Percentiles rank a stretch among this genome's conserved stretches.
Conservation (phyloP, 2,888 invertebrate species). For the Melipona bicolor region DNA sequence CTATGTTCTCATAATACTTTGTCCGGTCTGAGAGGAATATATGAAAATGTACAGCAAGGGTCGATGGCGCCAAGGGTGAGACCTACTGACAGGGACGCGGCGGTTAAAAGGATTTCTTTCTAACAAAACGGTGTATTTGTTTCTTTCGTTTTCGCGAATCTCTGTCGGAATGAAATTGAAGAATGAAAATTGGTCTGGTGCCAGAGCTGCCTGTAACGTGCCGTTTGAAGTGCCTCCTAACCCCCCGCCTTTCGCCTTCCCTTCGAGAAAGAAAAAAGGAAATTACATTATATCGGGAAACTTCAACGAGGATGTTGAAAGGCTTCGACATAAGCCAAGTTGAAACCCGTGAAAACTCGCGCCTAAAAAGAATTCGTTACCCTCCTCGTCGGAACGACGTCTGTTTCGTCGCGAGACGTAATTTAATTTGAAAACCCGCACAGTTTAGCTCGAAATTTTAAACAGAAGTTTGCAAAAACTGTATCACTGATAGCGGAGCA, state of each 20-base stretch:
- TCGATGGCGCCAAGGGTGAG: slow-evolving; percentile 39
- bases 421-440: slow-evolving; percentile 13
- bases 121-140: background rate
- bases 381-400: slow-evolving; percentile 6
- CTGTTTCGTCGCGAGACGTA: slow-evolving; percentile 4
- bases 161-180: background rate
- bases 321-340: slow-evolving; percentile 60
- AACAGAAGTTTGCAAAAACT: background rate
- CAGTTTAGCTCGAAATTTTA: background rate
- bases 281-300: slow-evolving; percentile 23
- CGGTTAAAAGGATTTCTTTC: slow-evolving; percentile 21
- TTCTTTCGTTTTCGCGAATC: background rate
- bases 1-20: slow-evolving; percentile 83
- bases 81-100: slow-evolving; percentile 11
- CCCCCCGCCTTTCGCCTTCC: background rate
- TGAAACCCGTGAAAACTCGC: slow-evolving; percentile 71
- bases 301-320: slow-evolving; percentile 53
- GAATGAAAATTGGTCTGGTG: background rate
- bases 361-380: slow-evolving; percentile 54
- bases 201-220: background rate
- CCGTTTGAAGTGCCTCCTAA: background rate
- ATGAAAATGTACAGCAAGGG: slow-evolving; percentile 51
- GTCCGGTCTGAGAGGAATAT: slow-evolving; percentile 69
- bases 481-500: background rate
- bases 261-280: background rate